Base-by-base conservation (phyloP, 2,113 vertebrate species). In the Axis porcinus region DNA sequence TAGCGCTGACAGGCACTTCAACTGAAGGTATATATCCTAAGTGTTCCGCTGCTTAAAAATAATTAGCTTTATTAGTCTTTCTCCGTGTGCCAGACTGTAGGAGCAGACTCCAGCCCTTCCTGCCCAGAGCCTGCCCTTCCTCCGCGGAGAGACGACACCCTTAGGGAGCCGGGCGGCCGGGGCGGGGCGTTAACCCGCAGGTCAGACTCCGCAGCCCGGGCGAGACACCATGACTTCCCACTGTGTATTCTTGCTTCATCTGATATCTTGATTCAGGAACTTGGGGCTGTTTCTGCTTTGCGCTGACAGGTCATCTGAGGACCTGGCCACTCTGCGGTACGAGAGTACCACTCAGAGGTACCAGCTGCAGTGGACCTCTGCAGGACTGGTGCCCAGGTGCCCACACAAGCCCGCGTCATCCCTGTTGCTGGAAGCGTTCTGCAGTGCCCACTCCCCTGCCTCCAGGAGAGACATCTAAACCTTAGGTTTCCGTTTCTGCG, bases 21-120 rank as follows among this genome's bases (percentile, higher is more conserved):
- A 47, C 50, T 47, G 67, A 47, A 76, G 40, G 15, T 25, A 2
- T 23, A 47, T 40, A 47, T 86, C 30, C 23, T n/a, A 83, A 70
- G 30, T 88, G n/a, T 97, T 87, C 87, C 62, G 30, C 27, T 54
- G n/a, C 74, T 88, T 60, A 19, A 93, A 74, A 64, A 60, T 96
- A 82, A 67, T 92, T 43, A 87, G 82, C 52, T 62, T 78, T 78
- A 60, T 91, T 82, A 91, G 21, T 15, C 45, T 81, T 10, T 87
- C 54, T 64, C 52, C 5, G 16, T 52, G 62, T 47, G 16, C 64
- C 50, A 88, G 57, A 45, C 86, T 47, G 1, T 36, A 88, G 62
- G 84, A 82, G 55, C 74, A 54, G 74, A 47, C 50, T 62, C 17
- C 0, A 6, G 54, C 5, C 58, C n/a, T 93, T 76, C 47, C 40